Evolutionary conservation across 2,888 invertebrate species (phyloP), one percentile per base, ranked within the genome.

Genomic region (Argynnis bischoffii): DNA sequence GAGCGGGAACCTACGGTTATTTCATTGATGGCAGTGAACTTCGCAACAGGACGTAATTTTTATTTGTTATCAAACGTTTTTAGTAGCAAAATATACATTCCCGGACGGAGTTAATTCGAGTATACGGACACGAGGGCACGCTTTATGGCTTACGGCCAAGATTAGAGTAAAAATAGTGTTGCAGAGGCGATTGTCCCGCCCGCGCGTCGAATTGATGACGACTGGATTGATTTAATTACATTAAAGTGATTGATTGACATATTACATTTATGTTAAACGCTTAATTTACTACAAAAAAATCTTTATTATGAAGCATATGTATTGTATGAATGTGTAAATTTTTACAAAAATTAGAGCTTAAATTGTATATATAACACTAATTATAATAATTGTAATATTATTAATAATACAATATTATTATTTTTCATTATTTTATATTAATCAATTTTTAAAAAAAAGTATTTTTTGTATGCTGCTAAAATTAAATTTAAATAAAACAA

Each of bases 51-150:
- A 78, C 79, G 76, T 77, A 79, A 76, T 78, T 78, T 78, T 79
- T 78, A 78, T 76, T 77, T 78, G 79, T 76, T 76, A 73, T 76
- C 72, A 70, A 76, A 77, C 77, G 72, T 78, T 81, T 84, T 88
- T 83, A 78, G 81, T 79, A 75, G 81, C 81, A 84, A 85, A 85
- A 83, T 84, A 85, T 82, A 82, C 83, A 83, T 83, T 86, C 83
- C 81, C 80, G 78, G 94, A 81, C 94, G 92, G 79, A 94, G 93
- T 88, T 95, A 95, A 82, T 95, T 94, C 76, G 94, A 94, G 77
- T 95, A 82, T 82, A 95, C 95, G 83, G 95, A 90, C 86, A 93
- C 89, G 66, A 94, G 87, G 71, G 94, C 95, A 79, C 94, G 93
- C 77, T 80, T 81, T 81, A 84, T 92, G 92, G 92, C 92, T 87